phyloP scores from a whole-genome alignment of 2,888 invertebrate genomes.

The Oxyscelio sp. region DNA sequence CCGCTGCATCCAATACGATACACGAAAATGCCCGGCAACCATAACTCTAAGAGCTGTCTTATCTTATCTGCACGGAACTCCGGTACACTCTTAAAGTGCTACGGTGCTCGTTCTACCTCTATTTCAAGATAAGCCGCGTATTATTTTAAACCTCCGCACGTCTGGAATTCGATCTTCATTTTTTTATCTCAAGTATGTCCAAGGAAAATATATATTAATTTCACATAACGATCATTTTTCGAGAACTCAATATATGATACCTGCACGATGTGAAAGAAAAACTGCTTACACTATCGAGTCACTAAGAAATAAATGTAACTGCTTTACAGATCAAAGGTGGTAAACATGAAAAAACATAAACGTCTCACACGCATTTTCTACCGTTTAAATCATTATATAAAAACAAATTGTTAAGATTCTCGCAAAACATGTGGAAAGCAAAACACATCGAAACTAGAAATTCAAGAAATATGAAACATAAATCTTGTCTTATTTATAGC shows the following conservation, averaged over 20 bases:
- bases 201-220: slow-evolving; percentile 36
- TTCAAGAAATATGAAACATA: too few relatives aligned
- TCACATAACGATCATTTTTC: slow-evolving; percentile 40
- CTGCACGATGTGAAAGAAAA: too few relatives aligned
- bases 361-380: too few relatives aligned
- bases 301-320: too few relatives aligned
- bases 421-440: too few relatives aligned
- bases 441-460: too few relatives aligned
- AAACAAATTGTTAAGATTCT: too few relatives aligned
- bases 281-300: too few relatives aligned
- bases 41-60: slow-evolving; percentile 52
- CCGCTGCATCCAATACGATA: neutral
- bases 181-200: slow-evolving; percentile 37
- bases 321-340: too few relatives aligned
- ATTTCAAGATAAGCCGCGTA: slow-evolving; percentile 54
- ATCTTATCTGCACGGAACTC: slow-evolving; percentile 63
- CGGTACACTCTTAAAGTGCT: slow-evolving; percentile 66
- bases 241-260: slow-evolving; percentile 22
- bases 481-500: too few relatives aligned
- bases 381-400: too few relatives aligned
- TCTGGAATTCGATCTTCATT: slow-evolving; percentile 48
- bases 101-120: slow-evolving; percentile 57
- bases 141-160: slow-evolving; percentile 55
- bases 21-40: slow-evolving; percentile 33
- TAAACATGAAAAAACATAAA: too few relatives aligned